Evolutionary conservation across 2,797 vertebrate genomes (phyloP), one percentile per base, ranked within the genome.

Genomic region (Xenopus petersii): DNA sequence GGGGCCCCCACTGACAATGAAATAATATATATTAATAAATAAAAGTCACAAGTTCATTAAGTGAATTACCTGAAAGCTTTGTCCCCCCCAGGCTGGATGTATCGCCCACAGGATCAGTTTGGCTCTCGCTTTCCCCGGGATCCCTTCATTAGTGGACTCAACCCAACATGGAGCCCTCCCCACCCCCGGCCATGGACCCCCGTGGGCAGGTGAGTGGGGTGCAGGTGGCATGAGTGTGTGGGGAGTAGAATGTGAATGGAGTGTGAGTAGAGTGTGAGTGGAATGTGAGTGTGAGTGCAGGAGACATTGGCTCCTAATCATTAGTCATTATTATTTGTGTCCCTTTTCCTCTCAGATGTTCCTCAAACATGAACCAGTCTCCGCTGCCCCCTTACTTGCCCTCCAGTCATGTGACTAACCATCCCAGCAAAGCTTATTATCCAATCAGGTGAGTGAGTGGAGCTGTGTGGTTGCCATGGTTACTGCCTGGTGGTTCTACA

Each of bases 31-130:
- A n/a, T n/a, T n/a, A 21, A 21, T 21, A 21, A 21, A 21, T 21
- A 21, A 21, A 21, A 21, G 21, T 21, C 21, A 21, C 21, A 21
- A 21, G 21, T 21, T 21, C 21, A 21, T 21, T 21, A 21, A 21
- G 21, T 21, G 21, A 42, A 42, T 9, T 3, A 42, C 5, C 36
- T 42, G 36, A 42, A 42, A 6, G 36, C 36, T 42, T 42, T 21
- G 21, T 21, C 10, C 21, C 12, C 84, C 15, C 2, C 86, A 96
- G 95, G 91, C 95, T 95, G 95, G 92, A 97, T 97, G 95, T 94
- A 97, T 96, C 95, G 94, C 91, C 89, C 94, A 86, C 91, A 93
- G 88, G 95, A 96, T 83, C 93, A 94, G 93, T 93, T 95, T 88
- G 92, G 92, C 83, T 94, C 91, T 88, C 94, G 94, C 88, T 85